Evolutionary conservation across 2,888 invertebrate genomes (phyloP).

Genomic region (Chorisops tibialis): DNA sequence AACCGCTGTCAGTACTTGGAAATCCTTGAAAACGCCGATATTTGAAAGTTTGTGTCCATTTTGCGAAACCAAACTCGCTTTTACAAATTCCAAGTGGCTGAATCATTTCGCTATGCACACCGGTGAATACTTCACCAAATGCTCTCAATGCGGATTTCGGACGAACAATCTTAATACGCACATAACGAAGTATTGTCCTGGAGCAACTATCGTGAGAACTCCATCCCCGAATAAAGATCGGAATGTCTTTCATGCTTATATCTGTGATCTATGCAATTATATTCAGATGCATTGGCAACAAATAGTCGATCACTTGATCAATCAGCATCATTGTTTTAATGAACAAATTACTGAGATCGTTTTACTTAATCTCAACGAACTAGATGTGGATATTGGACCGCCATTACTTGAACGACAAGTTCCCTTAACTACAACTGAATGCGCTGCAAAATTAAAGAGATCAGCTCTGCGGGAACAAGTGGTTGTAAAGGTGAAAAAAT

Average conservation of each 20-base stretch:
- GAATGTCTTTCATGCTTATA: background rate
- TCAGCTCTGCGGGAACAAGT: no score
- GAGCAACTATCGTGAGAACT: background rate
- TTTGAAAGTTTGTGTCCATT: no score
- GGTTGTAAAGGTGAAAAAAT: no score
- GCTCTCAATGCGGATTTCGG: slow-evolving; percentile 56
- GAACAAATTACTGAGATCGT: no score
- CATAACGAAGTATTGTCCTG: slow-evolving; percentile 19
- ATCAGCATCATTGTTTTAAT: slow-evolving; percentile 9
- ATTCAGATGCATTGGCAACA: slow-evolving; percentile 27
- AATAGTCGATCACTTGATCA: slow-evolving; percentile 19
- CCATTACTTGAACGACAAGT: no score
- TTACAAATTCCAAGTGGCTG: slow-evolving; percentile 44
- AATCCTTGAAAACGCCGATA: no score
- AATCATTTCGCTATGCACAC: slow-evolving; percentile 75
- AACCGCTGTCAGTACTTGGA: no score
- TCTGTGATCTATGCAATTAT: slow-evolving; percentile 29
- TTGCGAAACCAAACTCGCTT: slow-evolving; percentile 39
- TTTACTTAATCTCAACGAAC: no score
- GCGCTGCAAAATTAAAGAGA: no score
- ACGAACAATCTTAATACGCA: slow-evolving; percentile 35
- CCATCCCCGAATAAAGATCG: background rate
- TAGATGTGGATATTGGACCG: no score
- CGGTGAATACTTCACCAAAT: slow-evolving; percentile 70
- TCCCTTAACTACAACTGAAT: no score